Conservation (phyloP, 2,888 invertebrate species). For the Tipula confusa region DNA sequence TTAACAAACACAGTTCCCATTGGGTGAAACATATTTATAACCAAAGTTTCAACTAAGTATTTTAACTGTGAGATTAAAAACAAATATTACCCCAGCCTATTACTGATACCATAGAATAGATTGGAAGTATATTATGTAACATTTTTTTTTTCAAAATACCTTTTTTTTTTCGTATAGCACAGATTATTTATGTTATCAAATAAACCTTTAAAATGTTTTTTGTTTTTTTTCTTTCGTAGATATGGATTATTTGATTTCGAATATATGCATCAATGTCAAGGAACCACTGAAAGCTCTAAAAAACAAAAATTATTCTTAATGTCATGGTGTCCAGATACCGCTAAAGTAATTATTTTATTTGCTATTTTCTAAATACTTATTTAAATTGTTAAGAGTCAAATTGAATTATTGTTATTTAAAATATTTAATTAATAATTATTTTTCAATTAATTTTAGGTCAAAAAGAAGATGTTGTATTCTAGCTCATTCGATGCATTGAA, state of each 20-base stretch:
- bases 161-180: too few species aligned
- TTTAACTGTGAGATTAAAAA: constrained; percentile 30
- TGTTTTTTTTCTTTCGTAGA: constrained; percentile 47
- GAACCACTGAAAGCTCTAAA: constrained; percentile 93
- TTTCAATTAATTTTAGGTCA: constrained; percentile 50
- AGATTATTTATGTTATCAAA: not conserved
- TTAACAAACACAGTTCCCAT: constrained; percentile 4
- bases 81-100: constrained; percentile 29
- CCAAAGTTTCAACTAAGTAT: not conserved
- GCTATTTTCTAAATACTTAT: not conserved
- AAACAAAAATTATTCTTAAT: constrained; percentile 97
- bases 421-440: constrained; percentile 26
- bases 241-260: constrained; percentile 98
- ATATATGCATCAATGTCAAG: constrained; percentile 95
- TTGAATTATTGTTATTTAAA: not conserved
- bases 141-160: too few species aligned
- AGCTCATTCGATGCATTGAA: constrained; percentile 98
- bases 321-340: constrained; percentile 98
- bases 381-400: not conserved
- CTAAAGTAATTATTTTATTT: constrained; percentile 61
- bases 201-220: not conserved
- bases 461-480: constrained; percentile 82
- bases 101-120: not conserved
- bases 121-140: constrained; percentile 27
- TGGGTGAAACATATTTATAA: not conserved